Evolutionary conservation across 2,797 vertebrate species (phyloP).

Genomic region (Diceros bicornis): DNA sequence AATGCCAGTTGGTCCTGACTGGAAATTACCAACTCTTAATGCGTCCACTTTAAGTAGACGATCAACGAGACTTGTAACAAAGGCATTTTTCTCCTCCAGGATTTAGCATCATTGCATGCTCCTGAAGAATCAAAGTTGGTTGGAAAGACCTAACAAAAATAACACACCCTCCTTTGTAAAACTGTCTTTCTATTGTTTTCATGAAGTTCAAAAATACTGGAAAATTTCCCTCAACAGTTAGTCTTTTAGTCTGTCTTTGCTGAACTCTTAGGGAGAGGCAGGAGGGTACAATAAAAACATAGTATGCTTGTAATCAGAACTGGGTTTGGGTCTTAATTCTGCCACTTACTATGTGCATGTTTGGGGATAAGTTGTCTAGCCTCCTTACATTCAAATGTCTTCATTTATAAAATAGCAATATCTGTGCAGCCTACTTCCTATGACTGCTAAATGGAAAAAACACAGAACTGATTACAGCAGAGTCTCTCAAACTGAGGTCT

Average conservation of each 20-base stretch:
- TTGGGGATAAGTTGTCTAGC: neutral
- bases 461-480: neutral
- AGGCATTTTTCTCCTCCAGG: neutral
- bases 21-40: neutral
- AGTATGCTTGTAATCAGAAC: neutral
- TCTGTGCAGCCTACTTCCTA: neutral
- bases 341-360: neutral
- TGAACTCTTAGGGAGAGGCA: neutral
- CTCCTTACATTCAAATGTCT: neutral
- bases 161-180: neutral
- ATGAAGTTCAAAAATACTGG: neutral
- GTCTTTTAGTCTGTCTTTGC: neutral
- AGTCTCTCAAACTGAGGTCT: neutral
- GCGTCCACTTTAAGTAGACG: neutral
- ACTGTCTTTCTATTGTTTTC: neutral
- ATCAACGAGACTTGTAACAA: neutral
- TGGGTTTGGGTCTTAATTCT: neutral
- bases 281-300: accelerated
- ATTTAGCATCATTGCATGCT: neutral
- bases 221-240: neutral
- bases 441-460: neutral
- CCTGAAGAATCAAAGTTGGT: neutral
- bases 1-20: neutral
- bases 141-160: neutral
- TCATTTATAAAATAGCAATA: neutral